Evolutionary conservation across 2,888 invertebrate genomes (phyloP), one percentile per base, ranked within the genome.

Genomic region (Heliconius ismenius): DNA sequence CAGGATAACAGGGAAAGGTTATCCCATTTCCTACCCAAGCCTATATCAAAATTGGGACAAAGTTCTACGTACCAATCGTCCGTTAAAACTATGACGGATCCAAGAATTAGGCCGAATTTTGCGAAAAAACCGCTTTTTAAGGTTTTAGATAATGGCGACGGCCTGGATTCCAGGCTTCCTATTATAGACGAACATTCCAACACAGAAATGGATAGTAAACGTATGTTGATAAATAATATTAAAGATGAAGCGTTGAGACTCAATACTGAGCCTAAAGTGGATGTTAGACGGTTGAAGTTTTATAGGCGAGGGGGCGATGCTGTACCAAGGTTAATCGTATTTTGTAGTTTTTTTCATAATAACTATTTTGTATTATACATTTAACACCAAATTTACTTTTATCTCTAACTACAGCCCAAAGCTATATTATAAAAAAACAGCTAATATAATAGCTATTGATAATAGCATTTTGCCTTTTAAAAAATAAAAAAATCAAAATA

Each of bases 121-220:
- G 73, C 80, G 0, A 86, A 85, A 73, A 86, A 85, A n/a, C 86
- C 87, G 0, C 70, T 83, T 11, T 88, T 86, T 76, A 86, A 84
- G 62, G 84, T 89, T 1, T 89, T 89, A 79, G 91, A 92, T 24
- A 89, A 85, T 77, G 93, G 92, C 0, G 92, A 92, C 81, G 87
- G 90, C 21, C 60, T 86, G 9, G 87, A 89, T 60, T 84, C 89
- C 0, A 82, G 93, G 18, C 81, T 93, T 81, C 92, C 93, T 15
- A 88, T 91, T 54, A 93, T 93, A 62, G 89, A 90, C 58, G 93
- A 93, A 85, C 92, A 93, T 86, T 90, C 91, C 85, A 90, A 88
- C 79, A 79, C 82, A 10, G 84, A 83, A 70, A 65, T 81, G 86
- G 82, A 83, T 68, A 73, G 60, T 82, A 89, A 15, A 86, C 86